phyloP scores from a whole-genome alignment of 2,888 invertebrate genomes.

The Molanna angustata region DNA sequence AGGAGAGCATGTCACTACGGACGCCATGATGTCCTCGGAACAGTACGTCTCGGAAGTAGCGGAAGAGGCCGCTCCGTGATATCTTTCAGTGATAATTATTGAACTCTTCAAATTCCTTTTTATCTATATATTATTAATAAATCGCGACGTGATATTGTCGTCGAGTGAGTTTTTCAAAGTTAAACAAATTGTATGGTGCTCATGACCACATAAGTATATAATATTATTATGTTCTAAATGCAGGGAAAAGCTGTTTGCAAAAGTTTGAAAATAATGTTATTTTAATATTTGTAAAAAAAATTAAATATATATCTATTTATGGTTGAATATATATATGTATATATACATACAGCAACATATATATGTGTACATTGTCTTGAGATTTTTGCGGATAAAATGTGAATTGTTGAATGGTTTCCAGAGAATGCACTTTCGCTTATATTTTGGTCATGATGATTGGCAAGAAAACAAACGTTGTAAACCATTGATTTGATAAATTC shows the following conservation, averaged over 20 bases:
- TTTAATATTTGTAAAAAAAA: background rate
- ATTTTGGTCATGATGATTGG: too few relatives aligned
- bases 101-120: constrained; percentile 18
- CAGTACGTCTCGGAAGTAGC: constrained; percentile 41
- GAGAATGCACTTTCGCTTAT: too few relatives aligned
- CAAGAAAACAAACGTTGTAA: too few relatives aligned
- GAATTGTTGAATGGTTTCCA: too few relatives aligned
- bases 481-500: too few relatives aligned
- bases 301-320: background rate
- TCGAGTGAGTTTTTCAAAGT: constrained; percentile 2
- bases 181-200: constrained; percentile 18
- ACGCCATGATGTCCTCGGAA: constrained; percentile 11
- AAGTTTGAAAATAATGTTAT: background rate
- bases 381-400: too few relatives aligned
- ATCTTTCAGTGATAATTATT: constrained; percentile 18
- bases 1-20: constrained; percentile 2
- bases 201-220: too few relatives aligned
- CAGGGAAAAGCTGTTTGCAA: background rate
- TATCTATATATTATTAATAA: constrained; percentile 2
- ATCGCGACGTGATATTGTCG: background rate
- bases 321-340: background rate
- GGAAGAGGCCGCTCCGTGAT: constrained; percentile 52
- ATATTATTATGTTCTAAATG: too few relatives aligned
- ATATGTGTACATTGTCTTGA: background rate
- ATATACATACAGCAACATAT: background rate